Evolutionary conservation across 2,888 invertebrate genomes (phyloP).

Genomic region (Rhodophaea formosa): DNA sequence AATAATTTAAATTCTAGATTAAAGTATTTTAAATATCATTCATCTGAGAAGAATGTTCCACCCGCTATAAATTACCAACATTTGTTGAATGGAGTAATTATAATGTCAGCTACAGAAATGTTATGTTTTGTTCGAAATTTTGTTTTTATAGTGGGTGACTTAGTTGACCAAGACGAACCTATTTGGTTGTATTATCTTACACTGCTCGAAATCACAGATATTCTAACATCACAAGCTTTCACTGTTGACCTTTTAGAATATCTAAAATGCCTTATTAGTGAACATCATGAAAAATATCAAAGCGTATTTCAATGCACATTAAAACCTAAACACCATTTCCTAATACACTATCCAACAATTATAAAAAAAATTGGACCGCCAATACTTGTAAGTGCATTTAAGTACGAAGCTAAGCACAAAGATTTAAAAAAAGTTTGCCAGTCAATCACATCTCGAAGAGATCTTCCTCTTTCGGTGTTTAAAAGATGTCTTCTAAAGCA

Average conservation of each 20-base stretch:
- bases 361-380: constrained; percentile 27
- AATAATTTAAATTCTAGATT: not conserved
- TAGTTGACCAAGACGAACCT: too few species aligned
- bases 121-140: too few species aligned
- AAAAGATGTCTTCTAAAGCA: constrained; percentile 9
- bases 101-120: too few species aligned
- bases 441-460: constrained; percentile 17
- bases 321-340: constrained; percentile 25
- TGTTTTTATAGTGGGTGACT: too few species aligned
- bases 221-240: not conserved
- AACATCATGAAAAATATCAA: not conserved
- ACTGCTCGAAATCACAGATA: not conserved
- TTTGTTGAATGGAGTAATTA: too few species aligned
- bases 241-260: not conserved
- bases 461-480: constrained; percentile 13
- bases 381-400: constrained; percentile 23
- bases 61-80: not conserved
- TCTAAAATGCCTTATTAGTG: not conserved
- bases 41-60: not conserved
- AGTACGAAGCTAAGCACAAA: constrained; percentile 32
- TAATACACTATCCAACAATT: constrained; percentile 28
- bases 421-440: constrained; percentile 22
- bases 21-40: not conserved
- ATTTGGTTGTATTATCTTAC: not conserved
- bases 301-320: not conserved